Evolutionary conservation across 2,113 vertebrate species (phyloP).

Genomic region (Microcebus ravelobensis): DNA sequence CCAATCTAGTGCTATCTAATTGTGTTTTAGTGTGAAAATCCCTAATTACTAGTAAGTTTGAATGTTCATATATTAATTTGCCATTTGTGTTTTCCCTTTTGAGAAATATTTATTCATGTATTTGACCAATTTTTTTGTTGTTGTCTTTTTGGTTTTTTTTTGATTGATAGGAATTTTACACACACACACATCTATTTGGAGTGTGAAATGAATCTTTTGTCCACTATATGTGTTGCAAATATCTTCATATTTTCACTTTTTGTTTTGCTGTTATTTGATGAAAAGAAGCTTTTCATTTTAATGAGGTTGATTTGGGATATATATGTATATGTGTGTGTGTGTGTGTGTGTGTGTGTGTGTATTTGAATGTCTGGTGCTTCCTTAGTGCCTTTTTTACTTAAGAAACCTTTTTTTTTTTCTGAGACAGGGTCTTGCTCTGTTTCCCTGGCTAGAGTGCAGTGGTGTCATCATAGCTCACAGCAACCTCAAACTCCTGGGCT

Average conservation of each 20-base stretch:
- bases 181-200: background rate
- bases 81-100: constrained; percentile 14
- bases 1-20: constrained; percentile 24
- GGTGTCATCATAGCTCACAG: too few relatives aligned
- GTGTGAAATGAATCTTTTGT: background rate
- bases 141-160: background rate
- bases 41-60: constrained; percentile 16
- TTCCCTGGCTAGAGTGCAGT: too few relatives aligned
- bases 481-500: too few relatives aligned
- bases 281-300: constrained; percentile 53
- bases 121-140: constrained; percentile 4
- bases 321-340: background rate
- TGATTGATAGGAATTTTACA: background rate
- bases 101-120: constrained; percentile 7
- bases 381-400: constrained; percentile 52
- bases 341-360: background rate
- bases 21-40: constrained; percentile 57
- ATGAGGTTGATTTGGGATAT: background rate
- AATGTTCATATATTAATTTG: constrained; percentile 18
- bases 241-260: background rate
- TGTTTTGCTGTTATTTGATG: background rate
- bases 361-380: constrained; percentile 21
- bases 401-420: background rate
- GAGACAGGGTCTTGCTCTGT: too few relatives aligned
- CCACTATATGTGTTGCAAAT: background rate